phyloP scores from a whole-genome alignment of 2,888 invertebrate species.

The Phyllotreta striolata region DNA sequence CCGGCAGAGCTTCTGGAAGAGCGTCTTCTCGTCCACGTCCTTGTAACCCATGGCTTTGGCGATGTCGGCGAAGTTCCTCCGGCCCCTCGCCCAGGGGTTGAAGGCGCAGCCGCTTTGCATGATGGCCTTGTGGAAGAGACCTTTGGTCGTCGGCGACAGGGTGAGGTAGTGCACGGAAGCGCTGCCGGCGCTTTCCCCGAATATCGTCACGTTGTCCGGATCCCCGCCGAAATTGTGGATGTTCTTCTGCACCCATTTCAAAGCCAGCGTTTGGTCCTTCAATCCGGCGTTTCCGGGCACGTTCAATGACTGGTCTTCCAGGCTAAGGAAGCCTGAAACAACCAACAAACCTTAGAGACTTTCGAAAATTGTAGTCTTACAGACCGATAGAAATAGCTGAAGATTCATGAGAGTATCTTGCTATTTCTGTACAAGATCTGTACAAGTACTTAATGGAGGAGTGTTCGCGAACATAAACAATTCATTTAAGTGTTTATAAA shows the following conservation, averaged over 20 bases:
- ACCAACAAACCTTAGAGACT: not conserved
- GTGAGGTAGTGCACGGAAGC: slow-evolving; percentile 63
- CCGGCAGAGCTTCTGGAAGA: slow-evolving; percentile 48
- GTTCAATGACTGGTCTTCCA: slow-evolving; percentile 61
- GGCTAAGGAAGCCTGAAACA: slow-evolving; percentile 62
- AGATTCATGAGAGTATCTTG: too few relatives aligned
- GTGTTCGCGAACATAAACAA: slow-evolving; percentile 3
- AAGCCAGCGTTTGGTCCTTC: slow-evolving; percentile 64
- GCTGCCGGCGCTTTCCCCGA: slow-evolving; percentile 66
- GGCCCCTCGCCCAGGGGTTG: slow-evolving; percentile 51
- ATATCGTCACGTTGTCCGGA: slow-evolving; percentile 64
- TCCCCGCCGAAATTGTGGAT: slow-evolving; percentile 64
- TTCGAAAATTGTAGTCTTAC: not conserved
- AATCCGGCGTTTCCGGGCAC: slow-evolving; percentile 66
- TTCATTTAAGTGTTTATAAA: not conserved
- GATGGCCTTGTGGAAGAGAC: slow-evolving; percentile 55
- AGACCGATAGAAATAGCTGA: too few relatives aligned
- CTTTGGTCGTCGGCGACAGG: slow-evolving; percentile 61
- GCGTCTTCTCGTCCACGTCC: slow-evolving; percentile 50
- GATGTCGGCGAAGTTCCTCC: slow-evolving; percentile 44
- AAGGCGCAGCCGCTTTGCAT: slow-evolving; percentile 53
- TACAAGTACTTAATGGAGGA: not conserved
- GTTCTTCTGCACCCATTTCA: slow-evolving; percentile 65
- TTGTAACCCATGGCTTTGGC: slow-evolving; percentile 50
- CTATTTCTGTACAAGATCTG: too few relatives aligned